Conservation (phyloP, 2,888 invertebrate genomes). For the Xestobium rufovillosum region DNA sequence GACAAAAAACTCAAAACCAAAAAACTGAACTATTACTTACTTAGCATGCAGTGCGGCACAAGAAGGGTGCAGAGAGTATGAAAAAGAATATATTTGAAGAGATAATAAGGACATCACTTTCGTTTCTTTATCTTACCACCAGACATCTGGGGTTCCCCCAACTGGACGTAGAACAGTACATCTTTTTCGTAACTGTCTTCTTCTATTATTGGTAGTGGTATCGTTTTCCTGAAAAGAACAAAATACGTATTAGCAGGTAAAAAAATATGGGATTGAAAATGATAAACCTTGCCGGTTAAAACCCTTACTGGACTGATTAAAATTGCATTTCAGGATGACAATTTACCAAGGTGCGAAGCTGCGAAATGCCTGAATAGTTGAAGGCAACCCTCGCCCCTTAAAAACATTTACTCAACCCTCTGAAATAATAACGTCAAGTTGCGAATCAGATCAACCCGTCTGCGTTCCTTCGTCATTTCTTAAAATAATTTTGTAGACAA, state of each 20-base stretch:
- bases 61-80: constrained; percentile 33
- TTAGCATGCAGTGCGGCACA: constrained; percentile 41
- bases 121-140: constrained; percentile 74
- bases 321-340: no score
- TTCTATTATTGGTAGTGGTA: constrained; percentile 83
- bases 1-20: constrained; percentile 1
- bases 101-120: constrained; percentile 17
- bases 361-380: no score
- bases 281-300: no score
- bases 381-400: no score
- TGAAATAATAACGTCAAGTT: no score
- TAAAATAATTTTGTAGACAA: no score
- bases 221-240: constrained; percentile 74
- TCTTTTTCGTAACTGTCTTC: constrained; percentile 98
- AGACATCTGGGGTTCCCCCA: constrained; percentile 81
- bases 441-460: no score
- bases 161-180: constrained; percentile 84
- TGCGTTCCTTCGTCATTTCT: no score
- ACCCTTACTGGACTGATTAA: no score
- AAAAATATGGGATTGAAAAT: no score
- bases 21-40: constrained; percentile 36
- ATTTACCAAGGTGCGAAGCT: no score
- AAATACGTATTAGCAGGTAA: constrained; percentile 26
- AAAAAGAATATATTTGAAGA: constrained; percentile 26
- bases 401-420: no score